Evolutionary conservation across 2,888 invertebrate genomes (phyloP).

Genomic region (Catocala sponsa): DNA sequence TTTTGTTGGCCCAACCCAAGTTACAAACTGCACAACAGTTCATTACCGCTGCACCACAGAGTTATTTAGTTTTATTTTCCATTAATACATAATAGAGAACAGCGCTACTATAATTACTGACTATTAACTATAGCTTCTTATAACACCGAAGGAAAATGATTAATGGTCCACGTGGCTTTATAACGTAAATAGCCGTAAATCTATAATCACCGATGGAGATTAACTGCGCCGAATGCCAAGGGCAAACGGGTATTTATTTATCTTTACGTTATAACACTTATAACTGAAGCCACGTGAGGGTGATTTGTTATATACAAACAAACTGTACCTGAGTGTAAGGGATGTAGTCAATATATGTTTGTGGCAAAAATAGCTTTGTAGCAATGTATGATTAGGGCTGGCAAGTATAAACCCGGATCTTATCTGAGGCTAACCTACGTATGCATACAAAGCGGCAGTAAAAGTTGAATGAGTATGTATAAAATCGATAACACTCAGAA

Average conservation of each 20-base stretch:
- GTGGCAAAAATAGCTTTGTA: conserved; percentile 35
- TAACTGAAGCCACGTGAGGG: conserved; percentile 14
- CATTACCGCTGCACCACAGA: too few relatives aligned
- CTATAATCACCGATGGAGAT: conserved; percentile 7
- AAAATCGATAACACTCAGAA: too few relatives aligned
- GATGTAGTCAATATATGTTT: conserved; percentile 32
- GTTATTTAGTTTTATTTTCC: too few relatives aligned
- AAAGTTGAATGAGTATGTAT: too few relatives aligned
- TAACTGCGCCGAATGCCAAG: conserved; percentile 36
- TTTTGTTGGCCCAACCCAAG: too few relatives aligned
- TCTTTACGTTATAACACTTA: conserved; percentile 12
- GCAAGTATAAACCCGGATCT: too few relatives aligned
- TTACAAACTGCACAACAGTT: too few relatives aligned
- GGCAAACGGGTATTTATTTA: conserved; percentile 32
- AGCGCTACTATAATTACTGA: too few relatives aligned
- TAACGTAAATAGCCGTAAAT: conserved; percentile 10
- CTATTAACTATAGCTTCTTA: neutral
- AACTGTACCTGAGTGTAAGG: conserved; percentile 8
- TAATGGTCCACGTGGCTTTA: conserved; percentile 5
- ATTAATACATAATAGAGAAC: too few relatives aligned
- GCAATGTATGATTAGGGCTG: neutral
- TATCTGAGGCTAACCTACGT: too few relatives aligned
- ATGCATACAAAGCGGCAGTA: too few relatives aligned
- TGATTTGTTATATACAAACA: conserved; percentile 31
- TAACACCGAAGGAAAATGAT: neutral